These are phyloP conservation scores for Gypaetus barbatus DNA, from an alignment of 2,797 vertebrate species.

Conservation along the genomic window DNA sequence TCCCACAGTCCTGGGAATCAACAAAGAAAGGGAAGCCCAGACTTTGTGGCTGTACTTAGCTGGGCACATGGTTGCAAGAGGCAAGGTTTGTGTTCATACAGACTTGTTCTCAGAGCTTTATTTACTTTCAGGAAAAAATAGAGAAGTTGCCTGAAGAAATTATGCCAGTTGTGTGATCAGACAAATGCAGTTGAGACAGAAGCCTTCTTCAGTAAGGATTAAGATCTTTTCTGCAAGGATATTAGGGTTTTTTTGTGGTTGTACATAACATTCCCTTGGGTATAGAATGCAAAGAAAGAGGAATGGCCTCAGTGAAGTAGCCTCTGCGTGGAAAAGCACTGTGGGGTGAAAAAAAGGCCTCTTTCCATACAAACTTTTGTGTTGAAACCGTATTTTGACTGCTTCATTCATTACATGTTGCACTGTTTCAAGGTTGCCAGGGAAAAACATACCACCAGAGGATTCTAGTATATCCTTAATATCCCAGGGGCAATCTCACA, in stretches of 20 bases:
- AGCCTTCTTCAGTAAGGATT: neutral
- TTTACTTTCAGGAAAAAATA: neutral
- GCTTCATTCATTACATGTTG: neutral
- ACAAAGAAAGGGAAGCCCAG: neutral
- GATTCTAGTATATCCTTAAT: neutral
- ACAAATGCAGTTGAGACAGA: neutral
- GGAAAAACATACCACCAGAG: neutral
- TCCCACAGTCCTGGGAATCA: neutral
- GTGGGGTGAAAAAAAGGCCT: neutral
- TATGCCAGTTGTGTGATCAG: neutral
- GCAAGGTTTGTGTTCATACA: neutral
- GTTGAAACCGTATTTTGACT: neutral
- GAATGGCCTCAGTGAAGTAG: neutral
- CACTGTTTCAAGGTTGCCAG: neutral
- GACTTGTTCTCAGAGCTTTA: neutral
- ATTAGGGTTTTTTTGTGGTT: neutral
- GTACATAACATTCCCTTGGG: neutral
- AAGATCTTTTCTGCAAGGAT: neutral
- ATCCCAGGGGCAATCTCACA: neutral
- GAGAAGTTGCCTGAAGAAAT: neutral
- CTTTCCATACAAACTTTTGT: neutral
- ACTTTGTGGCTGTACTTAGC: neutral
- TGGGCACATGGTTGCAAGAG: neutral
- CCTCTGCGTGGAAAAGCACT: neutral
- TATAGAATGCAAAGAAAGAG: neutral